These are phyloP conservation scores for Scaptomyza graminum DNA, from an alignment of 1,140 invertebrate genomes.

Conservation along the genomic window DNA sequence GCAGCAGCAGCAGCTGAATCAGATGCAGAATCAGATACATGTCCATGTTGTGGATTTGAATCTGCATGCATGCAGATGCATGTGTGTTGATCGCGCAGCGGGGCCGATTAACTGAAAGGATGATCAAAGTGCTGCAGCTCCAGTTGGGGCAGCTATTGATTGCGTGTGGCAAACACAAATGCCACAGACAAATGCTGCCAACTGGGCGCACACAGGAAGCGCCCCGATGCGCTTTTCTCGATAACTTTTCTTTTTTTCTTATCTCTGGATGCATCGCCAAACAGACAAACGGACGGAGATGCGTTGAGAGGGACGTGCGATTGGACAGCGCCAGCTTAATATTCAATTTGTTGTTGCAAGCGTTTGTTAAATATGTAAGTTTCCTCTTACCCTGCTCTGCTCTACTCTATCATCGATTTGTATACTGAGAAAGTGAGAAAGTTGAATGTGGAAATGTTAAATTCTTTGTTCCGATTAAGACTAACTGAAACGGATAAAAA, in stretches of 20 bases:
- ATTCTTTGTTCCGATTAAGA: not conserved
- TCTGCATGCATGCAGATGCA: slow-evolving; percentile 61
- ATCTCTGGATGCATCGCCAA: slow-evolving; percentile 54
- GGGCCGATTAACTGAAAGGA: slow-evolving; percentile 75
- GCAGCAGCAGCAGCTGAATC: slow-evolving; percentile 19
- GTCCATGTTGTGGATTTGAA: slow-evolving; percentile 53
- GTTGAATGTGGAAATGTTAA: not conserved
- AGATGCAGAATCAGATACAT: slow-evolving; percentile 42
- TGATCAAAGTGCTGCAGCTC: slow-evolving; percentile 72
- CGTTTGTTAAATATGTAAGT: slow-evolving; percentile 61
- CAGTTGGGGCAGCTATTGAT: slow-evolving; percentile 55
- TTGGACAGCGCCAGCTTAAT: slow-evolving; percentile 62
- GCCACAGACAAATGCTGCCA: slow-evolving; percentile 49
- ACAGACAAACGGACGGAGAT: not conserved
- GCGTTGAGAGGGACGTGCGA: not conserved
- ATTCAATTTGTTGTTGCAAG: slow-evolving; percentile 71
- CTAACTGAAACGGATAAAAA: too few relatives aligned
- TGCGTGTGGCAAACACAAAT: slow-evolving; percentile 75
- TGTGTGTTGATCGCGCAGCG: slow-evolving; percentile 42
- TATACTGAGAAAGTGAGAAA: slow-evolving; percentile 51
- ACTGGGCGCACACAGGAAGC: slow-evolving; percentile 62
- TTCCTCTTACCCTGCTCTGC: not conserved
- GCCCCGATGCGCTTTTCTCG: slow-evolving; percentile 63
- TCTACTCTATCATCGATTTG: slow-evolving; percentile 62
- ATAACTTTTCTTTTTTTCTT: slow-evolving; percentile 41